Evolutionary conservation across 2,797 vertebrate genomes (phyloP).

Genomic region (Tokudaia tokunoshimensis): DNA sequence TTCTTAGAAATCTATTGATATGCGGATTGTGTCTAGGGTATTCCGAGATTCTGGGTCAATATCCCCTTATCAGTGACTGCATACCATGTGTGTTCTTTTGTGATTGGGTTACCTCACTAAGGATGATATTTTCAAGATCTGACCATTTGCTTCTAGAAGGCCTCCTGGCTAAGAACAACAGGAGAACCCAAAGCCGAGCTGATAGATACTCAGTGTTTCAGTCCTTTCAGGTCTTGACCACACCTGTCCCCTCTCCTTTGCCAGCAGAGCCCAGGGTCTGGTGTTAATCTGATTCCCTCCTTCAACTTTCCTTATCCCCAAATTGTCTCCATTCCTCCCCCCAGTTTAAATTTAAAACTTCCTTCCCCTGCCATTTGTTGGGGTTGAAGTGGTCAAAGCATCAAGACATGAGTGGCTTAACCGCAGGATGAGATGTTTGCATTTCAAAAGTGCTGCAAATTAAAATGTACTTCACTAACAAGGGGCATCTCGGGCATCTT

Average conservation of each 20-base stretch:
- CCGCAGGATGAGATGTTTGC: background rate
- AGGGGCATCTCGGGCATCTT: background rate
- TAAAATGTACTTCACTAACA: conserved; percentile 53
- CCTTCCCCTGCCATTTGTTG: conserved; percentile 10
- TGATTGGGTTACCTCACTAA: too few species aligned
- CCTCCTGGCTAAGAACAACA: background rate
- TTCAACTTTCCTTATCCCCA: background rate
- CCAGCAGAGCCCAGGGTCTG: background rate
- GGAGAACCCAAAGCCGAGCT: background rate
- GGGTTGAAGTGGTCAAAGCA: background rate
- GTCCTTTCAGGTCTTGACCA: background rate
- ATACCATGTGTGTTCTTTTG: too few species aligned
- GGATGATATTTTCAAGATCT: too few species aligned
- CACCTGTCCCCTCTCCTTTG: background rate
- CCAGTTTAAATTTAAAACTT: background rate
- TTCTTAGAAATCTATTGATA: too few species aligned
- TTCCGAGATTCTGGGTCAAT: too few species aligned
- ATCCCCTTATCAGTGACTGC: too few species aligned
- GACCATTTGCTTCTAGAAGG: too few species aligned
- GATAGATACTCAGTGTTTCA: background rate
- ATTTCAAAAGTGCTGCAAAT: conserved; percentile 44
- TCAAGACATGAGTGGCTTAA: background rate
- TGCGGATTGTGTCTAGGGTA: too few species aligned
- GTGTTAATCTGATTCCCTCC: background rate
- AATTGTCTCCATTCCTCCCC: background rate